These are phyloP conservation scores for Tetranychus cinnabarinus DNA, from an alignment of 1,140 invertebrate genomes.

Conservation along the genomic window DNA sequence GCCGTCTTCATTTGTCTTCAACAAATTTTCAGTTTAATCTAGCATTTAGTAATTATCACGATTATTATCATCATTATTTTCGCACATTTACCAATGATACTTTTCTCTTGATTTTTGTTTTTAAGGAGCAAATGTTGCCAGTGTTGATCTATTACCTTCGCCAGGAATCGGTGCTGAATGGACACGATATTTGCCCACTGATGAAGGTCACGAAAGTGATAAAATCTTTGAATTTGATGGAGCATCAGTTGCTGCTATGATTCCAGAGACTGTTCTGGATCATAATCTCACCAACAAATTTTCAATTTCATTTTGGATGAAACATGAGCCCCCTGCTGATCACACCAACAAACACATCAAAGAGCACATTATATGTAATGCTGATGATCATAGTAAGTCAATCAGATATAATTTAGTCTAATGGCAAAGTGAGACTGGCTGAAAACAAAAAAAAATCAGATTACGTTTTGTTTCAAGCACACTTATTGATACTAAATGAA, in stretches of 20 bases:
- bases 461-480: too few relatives aligned
- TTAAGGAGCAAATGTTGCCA: conserved; percentile 37
- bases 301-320: conserved; percentile 75
- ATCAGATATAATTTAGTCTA: too few relatives aligned
- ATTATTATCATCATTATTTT: too few relatives aligned
- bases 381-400: conserved; percentile 70
- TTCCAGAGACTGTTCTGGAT: conserved; percentile 32
- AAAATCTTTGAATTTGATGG: conserved; percentile 88
- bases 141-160: conserved; percentile 60
- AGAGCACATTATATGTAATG: conserved; percentile 81
- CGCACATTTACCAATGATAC: too few relatives aligned
- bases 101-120: neutral
- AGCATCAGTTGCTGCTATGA: conserved; percentile 50
- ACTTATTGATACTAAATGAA: too few relatives aligned
- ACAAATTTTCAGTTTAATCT: too few relatives aligned
- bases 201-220: conserved; percentile 67
- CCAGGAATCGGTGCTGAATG: conserved; percentile 51
- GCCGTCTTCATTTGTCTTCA: too few relatives aligned
- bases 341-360: conserved; percentile 57
- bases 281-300: conserved; percentile 52
- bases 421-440: too few relatives aligned
- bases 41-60: too few relatives aligned
- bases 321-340: conserved; percentile 44
- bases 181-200: conserved; percentile 60
- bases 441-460: too few relatives aligned